Evolutionary conservation across 2,113 vertebrate genomes (phyloP).

Genomic region (Lathamus discolor): DNA sequence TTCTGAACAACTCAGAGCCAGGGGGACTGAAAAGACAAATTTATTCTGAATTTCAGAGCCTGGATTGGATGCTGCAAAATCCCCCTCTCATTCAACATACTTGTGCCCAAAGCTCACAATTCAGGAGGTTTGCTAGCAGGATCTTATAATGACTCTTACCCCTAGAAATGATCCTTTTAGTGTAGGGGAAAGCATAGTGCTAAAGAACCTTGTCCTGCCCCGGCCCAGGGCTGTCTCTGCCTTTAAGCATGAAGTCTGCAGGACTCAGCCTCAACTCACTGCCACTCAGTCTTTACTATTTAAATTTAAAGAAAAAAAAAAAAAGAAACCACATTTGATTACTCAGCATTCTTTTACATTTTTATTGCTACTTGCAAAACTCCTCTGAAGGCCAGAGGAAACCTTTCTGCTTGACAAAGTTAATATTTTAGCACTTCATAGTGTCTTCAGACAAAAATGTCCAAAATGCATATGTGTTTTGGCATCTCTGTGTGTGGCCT

Average conservation of each 20-base stretch:
- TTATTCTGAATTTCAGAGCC: background rate
- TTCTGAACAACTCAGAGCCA: background rate
- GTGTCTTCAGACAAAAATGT: slow-evolving; percentile 25
- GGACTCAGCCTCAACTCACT: background rate
- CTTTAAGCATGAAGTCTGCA: background rate
- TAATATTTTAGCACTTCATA: slow-evolving; percentile 58
- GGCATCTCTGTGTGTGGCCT: slow-evolving; percentile 38
- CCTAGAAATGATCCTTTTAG: background rate
- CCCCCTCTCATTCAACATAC: background rate
- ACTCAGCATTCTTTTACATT: slow-evolving; percentile 61
- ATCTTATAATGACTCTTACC: background rate
- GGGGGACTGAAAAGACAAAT: background rate
- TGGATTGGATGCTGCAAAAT: background rate
- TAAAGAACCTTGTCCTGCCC: background rate
- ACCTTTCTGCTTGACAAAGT: slow-evolving; percentile 44
- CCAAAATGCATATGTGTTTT: slow-evolving; percentile 52
- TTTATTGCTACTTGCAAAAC: slow-evolving; percentile 36
- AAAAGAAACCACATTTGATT: slow-evolving; percentile 61
- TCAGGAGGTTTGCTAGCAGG: background rate
- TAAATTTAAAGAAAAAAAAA: background rate
- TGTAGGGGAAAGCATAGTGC: background rate
- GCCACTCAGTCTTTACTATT: background rate
- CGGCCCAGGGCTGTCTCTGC: background rate
- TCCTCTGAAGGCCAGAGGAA: slow-evolving; percentile 39
- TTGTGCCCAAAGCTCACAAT: background rate